Evolutionary conservation across 1,140 invertebrate species (phyloP).

Genomic region (Protaetia brevitarsis): DNA sequence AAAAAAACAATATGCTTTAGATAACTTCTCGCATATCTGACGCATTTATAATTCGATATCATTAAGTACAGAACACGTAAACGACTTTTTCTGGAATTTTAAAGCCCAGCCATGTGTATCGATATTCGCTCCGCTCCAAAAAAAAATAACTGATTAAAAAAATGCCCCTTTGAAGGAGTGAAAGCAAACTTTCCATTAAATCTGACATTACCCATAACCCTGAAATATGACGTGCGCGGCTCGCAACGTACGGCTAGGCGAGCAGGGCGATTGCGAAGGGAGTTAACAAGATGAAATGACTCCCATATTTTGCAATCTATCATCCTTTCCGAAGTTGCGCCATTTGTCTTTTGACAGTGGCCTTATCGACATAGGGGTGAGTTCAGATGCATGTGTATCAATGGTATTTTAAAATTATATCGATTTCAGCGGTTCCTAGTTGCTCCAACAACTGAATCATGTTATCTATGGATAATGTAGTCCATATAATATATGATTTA

Average conservation of each 20-base stretch:
- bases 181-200: not conserved
- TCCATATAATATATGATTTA: not conserved
- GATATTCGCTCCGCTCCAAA: too few relatives aligned
- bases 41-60: too few relatives aligned
- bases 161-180: too few relatives aligned
- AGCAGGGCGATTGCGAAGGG: not conserved
- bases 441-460: not conserved
- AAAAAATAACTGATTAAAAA: not conserved
- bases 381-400: conserved; percentile 4
- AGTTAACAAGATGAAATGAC: conserved; percentile 10
- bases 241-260: not conserved
- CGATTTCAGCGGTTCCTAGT: not conserved
- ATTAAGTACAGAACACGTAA: too few relatives aligned
- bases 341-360: not conserved
- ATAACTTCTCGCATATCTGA: too few relatives aligned
- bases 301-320: not conserved
- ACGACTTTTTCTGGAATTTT: too few relatives aligned
- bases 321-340: not conserved
- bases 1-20: too few relatives aligned
- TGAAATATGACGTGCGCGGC: not conserved
- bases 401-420: not conserved
- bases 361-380: not conserved
- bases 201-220: not conserved
- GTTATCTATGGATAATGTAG: not conserved
- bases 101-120: too few relatives aligned